Base-by-base conservation (phyloP, 2,797 vertebrate species). In the Notolepis coatsorum region DNA sequence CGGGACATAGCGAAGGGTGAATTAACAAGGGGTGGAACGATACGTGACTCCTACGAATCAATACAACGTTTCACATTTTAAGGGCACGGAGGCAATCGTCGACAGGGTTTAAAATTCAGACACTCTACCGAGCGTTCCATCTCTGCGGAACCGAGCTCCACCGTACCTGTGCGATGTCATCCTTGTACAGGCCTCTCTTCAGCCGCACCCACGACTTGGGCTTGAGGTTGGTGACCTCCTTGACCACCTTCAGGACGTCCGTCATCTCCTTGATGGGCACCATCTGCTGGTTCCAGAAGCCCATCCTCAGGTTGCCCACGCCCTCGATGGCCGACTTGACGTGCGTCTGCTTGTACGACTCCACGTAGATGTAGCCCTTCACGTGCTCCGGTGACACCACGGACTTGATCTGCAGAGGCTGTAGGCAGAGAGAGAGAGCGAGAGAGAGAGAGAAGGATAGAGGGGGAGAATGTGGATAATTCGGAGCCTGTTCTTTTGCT, bases 211-310 rank as follows among this genome's bases (percentile, higher is more conserved):
- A 99, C 28, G 96, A 95, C 64, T 99, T 99, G n/a, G 97, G 96
- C 49, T 99, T 99, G 48, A 98, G 93, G 82, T 98, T 98, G 64
- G 97, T 97, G 50, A 99, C 96, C 84, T 99, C 97, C 68, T 98
- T 98, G 18, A 98, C 97, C 48, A 98, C 96, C 87, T 99, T 99
- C 15, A 99, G 94, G 4, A 99, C 97, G 0, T 99, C 97, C 0
- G 97, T 99, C 97, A 99, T 99, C 81, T 99, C 97, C 75, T 98
- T 98, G 86, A 99, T 99, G 67, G 97, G 97, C 8, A 99, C 97
- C 97, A 99, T 99, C 91, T 99, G 97, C 90, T 98, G 97, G 91
- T 99, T 99, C 97, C 97, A 99, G 84, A 94, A 96, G 79, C 97
- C 97, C 79, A 97, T 94, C n/a, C 97, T 89, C 77, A 99, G 91